Percentiles rank a stretch among this genome's conserved stretches.
phyloP scores from a whole-genome alignment of 2,888 invertebrate genomes.

The Ophion ventricosus region DNA sequence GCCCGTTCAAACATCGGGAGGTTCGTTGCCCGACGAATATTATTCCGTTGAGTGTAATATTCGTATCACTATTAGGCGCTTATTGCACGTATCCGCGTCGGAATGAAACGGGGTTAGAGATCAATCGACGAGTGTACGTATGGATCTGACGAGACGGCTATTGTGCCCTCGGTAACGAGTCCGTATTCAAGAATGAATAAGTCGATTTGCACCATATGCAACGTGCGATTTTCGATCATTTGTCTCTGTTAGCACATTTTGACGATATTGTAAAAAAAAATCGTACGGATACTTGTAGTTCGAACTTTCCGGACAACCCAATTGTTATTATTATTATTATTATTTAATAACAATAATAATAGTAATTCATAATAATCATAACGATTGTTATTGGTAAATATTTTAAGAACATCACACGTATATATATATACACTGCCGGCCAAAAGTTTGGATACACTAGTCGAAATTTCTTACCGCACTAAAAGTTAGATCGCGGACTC shows the following conservation, averaged over 20 bases:
- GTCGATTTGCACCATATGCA: background rate
- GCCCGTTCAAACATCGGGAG: conserved; percentile 30
- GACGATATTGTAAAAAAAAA: too few species aligned
- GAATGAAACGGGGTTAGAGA: conserved; percentile 50
- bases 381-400: too few species aligned
- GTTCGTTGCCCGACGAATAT: conserved; percentile 65
- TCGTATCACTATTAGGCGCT: conserved; percentile 47
- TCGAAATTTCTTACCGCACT: too few species aligned
- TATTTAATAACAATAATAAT: too few species aligned
- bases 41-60: conserved; percentile 47
- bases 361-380: too few species aligned
- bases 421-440: too few species aligned
- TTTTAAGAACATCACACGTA: too few species aligned
- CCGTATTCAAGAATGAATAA: background rate
- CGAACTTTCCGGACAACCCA: too few species aligned
- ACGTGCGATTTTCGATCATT: conserved; percentile 8
- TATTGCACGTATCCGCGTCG: conserved; percentile 21
- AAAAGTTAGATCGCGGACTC: too few species aligned
- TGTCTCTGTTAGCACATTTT: background rate
- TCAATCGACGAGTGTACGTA: conserved; percentile 36
- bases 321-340: too few species aligned
- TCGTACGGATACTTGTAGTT: too few species aligned
- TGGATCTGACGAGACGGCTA: conserved; percentile 4
- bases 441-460: too few species aligned
- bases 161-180: conserved; percentile 9